phyloP scores from a whole-genome alignment of 2,113 vertebrate species.

The Anthoscopus minutus region DNA sequence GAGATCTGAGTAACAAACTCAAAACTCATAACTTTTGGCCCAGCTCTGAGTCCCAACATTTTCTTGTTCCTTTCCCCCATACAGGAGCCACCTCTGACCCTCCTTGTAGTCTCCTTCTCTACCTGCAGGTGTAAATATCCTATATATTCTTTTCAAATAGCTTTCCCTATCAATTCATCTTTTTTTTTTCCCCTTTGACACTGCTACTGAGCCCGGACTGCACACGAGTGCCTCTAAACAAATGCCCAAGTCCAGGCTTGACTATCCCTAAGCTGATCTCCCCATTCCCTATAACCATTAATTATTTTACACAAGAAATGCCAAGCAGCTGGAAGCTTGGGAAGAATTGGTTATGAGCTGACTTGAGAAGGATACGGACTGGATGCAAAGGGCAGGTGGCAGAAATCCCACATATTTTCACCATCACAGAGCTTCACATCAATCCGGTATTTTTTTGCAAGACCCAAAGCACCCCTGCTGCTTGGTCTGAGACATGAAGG shows the following conservation, averaged over 20 bases:
- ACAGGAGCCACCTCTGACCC: neutral
- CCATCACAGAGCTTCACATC: neutral
- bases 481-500: constrained; percentile 44
- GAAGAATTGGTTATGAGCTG: neutral
- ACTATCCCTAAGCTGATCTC: neutral
- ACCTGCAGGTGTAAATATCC: neutral
- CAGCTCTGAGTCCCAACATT: neutral
- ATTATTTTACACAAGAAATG: constrained; percentile 48
- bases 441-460: neutral
- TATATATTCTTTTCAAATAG: neutral
- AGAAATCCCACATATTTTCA: constrained; percentile 33
- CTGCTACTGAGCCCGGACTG: neutral
- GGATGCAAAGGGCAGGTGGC: constrained; percentile 38
- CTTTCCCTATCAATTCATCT: neutral
- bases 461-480: constrained; percentile 21
- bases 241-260: neutral
- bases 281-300: neutral
- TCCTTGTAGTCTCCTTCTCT: neutral
- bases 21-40: neutral
- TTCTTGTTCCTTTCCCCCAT: fast-evolving
- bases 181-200: neutral
- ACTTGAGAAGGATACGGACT: neutral
- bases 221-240: fast-evolving
- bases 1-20: neutral
- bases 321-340: constrained; percentile 31